Evolutionary conservation across 2,888 invertebrate species (phyloP).

Genomic region (Mesoligia furuncula): DNA sequence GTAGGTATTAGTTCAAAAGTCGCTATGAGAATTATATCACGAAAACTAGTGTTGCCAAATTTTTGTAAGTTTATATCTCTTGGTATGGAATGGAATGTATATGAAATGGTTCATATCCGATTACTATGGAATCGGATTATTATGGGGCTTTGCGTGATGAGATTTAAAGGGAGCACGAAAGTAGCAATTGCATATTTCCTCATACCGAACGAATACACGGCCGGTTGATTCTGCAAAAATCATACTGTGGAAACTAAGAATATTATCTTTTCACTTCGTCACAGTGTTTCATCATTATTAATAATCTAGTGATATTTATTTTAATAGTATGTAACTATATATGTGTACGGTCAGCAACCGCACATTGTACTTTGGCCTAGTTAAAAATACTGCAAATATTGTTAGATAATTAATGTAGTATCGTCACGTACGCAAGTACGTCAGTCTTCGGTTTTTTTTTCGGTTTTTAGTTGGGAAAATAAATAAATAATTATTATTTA

Average conservation of each 20-base stretch:
- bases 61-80: not conserved
- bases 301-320: no score
- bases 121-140: conserved; percentile 11
- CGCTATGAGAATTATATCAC: not conserved
- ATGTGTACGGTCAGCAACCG: no score
- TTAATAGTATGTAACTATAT: no score
- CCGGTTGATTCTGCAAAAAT: not conserved
- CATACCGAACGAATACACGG: not conserved
- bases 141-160: not conserved
- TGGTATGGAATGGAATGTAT: not conserved
- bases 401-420: no score
- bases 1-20: conserved; percentile 7
- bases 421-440: no score
- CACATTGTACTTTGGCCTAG: no score
- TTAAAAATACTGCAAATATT: no score
- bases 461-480: no score
- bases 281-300: no score
- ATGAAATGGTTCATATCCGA: conserved; percentile 7
- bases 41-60: not conserved
- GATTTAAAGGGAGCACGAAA: not conserved
- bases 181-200: conserved; percentile 12
- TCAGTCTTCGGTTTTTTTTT: no score
- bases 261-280: not conserved
- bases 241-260: not conserved
- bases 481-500: no score